phyloP scores from a whole-genome alignment of 2,113 vertebrate genomes.

The Prinia subflava region DNA sequence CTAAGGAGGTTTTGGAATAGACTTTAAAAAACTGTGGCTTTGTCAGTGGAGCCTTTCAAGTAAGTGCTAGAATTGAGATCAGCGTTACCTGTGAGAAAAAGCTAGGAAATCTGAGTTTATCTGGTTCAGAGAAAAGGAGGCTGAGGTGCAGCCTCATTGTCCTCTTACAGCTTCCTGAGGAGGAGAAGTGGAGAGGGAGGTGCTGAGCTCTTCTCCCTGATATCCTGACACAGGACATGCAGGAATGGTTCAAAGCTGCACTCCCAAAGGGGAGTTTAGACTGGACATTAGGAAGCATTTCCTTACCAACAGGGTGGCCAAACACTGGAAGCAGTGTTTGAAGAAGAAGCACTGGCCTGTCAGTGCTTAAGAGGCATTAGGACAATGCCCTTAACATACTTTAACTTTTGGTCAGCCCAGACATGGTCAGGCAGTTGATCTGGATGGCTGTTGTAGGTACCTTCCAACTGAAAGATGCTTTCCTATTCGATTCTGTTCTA shows the following conservation, averaged over 20 bases:
- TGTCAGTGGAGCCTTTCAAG: background rate
- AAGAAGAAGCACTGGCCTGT: background rate
- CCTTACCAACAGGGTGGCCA: background rate
- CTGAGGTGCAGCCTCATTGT: background rate
- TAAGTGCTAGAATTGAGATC: background rate
- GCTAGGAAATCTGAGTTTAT: background rate
- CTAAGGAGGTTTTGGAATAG: background rate
- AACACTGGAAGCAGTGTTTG: background rate
- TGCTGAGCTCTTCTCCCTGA: background rate
- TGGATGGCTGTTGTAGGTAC: background rate
- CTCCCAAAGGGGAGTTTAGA: background rate
- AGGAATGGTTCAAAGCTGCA: background rate
- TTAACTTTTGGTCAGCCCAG: background rate
- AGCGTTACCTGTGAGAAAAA: background rate
- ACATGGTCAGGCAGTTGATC: background rate
- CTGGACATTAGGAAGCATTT: background rate
- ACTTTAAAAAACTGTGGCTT: background rate
- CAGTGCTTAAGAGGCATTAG: background rate
- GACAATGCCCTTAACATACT: background rate
- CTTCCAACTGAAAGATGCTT: background rate
- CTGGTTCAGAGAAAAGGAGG: background rate
- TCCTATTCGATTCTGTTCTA: fast-evolving
- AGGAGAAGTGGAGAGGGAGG: background rate
- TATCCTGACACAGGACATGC: background rate
- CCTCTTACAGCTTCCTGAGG: background rate